Evolutionary conservation across 2,888 invertebrate species (phyloP).

Genomic region (Horisme vitalbata): DNA sequence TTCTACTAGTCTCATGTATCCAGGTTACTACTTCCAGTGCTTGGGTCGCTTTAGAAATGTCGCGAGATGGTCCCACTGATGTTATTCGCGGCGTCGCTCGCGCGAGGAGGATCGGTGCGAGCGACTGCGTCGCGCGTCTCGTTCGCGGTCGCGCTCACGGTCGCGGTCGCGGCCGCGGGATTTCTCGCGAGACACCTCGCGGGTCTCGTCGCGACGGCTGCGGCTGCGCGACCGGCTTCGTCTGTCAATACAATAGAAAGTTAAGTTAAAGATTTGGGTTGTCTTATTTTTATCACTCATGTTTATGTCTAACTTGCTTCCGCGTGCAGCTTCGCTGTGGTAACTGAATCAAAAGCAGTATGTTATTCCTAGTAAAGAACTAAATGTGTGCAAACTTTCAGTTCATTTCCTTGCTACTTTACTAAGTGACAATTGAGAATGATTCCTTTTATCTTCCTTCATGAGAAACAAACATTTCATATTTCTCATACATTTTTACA

Average conservation of each 20-base stretch:
- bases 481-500: too few relatives aligned
- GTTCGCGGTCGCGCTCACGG: conserved; percentile 53
- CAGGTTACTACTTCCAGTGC: conserved; percentile 11
- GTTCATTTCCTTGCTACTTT: too few relatives aligned
- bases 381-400: too few relatives aligned
- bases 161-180: conserved; percentile 48
- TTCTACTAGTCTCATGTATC: not conserved
- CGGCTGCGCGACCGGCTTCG: conserved; percentile 66
- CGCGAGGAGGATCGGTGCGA: conserved; percentile 67
- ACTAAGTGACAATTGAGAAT: too few relatives aligned
- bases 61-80: conserved; percentile 18
- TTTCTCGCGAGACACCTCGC: conserved; percentile 31
- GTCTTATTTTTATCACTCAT: too few relatives aligned
- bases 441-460: too few relatives aligned
- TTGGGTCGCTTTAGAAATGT: conserved; percentile 19
- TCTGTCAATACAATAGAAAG: conserved; percentile 31
- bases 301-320: too few relatives aligned
- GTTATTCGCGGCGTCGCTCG: conserved; percentile 67
- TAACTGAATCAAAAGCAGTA: too few relatives aligned
- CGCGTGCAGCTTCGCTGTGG: too few relatives aligned
- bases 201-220: conserved; percentile 49
- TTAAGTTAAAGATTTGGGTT: too few relatives aligned
- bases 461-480: too few relatives aligned
- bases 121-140: conserved; percentile 63
- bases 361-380: too few relatives aligned